Base-by-base conservation (phyloP, 1,140 invertebrate species). In the Pararge aegeria region DNA sequence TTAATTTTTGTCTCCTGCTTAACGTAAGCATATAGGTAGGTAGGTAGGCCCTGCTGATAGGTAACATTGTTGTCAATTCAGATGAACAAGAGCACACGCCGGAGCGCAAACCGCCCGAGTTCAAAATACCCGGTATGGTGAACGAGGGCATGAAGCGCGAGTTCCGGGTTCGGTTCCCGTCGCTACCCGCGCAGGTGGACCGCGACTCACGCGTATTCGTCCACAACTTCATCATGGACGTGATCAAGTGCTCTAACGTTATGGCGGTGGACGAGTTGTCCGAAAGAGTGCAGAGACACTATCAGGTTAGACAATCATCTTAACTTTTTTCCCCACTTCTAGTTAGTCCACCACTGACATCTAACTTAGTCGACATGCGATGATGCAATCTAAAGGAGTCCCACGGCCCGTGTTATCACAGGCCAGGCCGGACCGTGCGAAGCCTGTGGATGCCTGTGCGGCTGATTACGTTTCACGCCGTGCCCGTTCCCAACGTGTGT, bases 281-380 rank as follows among this genome's bases (percentile, higher is more conserved):
- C 0, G 97, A 98, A 75, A 90, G 95, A 16, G 94, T 97, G 21
- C 97, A 99, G 86, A 95, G 96, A 74, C 97, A 97, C 78, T 99
- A 99, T 87, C 94, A 95, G 83, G 91, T 92, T 40, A 55, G 40
- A n/a, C 7, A 24, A 7, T 24, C 24, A 24, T n/a, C n/a, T n/a
- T n/a, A n/a, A n/a, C n/a, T n/a, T n/a, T n/a, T n/a, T n/a, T n/a
- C n/a, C n/a, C n/a, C n/a, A n/a, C n/a, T n/a, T n/a, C n/a, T n/a
- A n/a, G n/a, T n/a, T n/a, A n/a, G n/a, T n/a, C n/a, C n/a, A n/a
- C n/a, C n/a, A n/a, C n/a, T n/a, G n/a, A n/a, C n/a, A n/a, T n/a
- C n/a, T n/a, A n/a, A n/a, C n/a, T n/a, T n/a, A n/a, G n/a, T n/a
- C n/a, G n/a, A n/a, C n/a, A n/a, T n/a, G n/a, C n/a, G n/a, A n/a